Base-by-base conservation (phyloP, 2,113 vertebrate species). In the Ctenodactylus gundi region DNA sequence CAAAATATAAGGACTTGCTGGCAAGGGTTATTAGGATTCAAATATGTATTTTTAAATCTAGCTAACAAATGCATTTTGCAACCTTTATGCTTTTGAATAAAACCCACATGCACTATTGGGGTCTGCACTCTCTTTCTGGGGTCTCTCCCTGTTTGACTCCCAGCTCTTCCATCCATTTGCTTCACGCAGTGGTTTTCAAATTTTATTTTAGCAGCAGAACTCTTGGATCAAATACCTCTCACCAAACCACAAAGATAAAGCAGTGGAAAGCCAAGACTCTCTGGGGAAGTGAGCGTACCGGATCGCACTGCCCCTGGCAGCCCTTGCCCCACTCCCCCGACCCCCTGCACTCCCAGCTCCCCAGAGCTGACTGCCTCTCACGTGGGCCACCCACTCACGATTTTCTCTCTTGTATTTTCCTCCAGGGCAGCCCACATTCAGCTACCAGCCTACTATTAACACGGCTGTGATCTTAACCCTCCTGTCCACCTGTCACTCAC, bases 401-500 rank as follows among this genome's bases (percentile, higher is more conserved):
- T 57, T 78, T 85, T 78, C 23, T 60, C 80, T 67, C 60, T 11
- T 11, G 29, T 78, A 25, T 67, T 67, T 81, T 73, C 81, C 44
- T 49, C 36, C 76, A 84, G 34, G 44, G 46, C 81, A 58, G 5
- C 34, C 64, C 36, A 17, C 31, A 57, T 25, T 53, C 13, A 39
- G 53, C 23, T 27, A 62, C 70, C 96, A 51, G 29, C 68, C 62
- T 49, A 15, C 62, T 55, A 29, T 10, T 53, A n/a, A 39, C 73
- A 31, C 27, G 21, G 53, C 34, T 77, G 46, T 57, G 21, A 75
- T 77, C 39, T 88, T 21, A 46, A 72, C 77, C 62, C 18, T 29
- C 81, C 82, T 75, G 60, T 34, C 77, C 44, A 46, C 65, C 46
- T 91, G n/a, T 70, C 83, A 84, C 46, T 70, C 83, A 84, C 46